Conservation (phyloP, 2,888 invertebrate species). For the Rotaria socialis region DNA sequence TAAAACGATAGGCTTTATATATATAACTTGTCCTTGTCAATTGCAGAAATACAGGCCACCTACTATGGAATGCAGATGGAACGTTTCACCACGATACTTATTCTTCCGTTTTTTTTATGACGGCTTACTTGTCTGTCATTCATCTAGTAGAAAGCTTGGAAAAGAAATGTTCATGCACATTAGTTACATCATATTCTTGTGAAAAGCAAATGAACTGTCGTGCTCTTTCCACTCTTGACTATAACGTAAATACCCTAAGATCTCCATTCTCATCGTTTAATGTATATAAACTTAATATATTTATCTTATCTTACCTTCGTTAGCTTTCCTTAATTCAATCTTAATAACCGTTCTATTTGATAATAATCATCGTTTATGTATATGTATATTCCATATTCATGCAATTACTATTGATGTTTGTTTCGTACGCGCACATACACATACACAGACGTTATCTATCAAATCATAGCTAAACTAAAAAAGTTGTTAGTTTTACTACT, state of each 20-base stretch:
- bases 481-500: conserved; percentile 9
- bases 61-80: conserved; percentile 5
- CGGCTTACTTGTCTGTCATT: conserved; percentile 4
- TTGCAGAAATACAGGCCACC: not conserved
- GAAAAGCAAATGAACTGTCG: not conserved
- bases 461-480: not conserved
- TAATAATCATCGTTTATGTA: not conserved
- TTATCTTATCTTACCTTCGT: not conserved
- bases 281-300: not conserved
- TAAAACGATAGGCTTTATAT: not conserved
- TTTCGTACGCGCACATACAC: not conserved
- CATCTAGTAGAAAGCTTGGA: not conserved
- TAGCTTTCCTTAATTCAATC: not conserved
- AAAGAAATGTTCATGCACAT: not conserved
- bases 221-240: not conserved
- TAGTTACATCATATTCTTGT: conserved; percentile 9
- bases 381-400: not conserved
- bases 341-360: not conserved
- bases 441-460: not conserved
- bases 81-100: not conserved
- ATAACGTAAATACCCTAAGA: not conserved
- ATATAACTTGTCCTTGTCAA: not conserved
- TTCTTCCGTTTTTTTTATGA: not conserved
- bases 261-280: not conserved
- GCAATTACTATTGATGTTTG: not conserved